Percentiles rank a stretch among this genome's conserved stretches.
Evolutionary conservation across 2,113 vertebrate species (phyloP).

Genomic region (Dasypus novemcinctus): DNA sequence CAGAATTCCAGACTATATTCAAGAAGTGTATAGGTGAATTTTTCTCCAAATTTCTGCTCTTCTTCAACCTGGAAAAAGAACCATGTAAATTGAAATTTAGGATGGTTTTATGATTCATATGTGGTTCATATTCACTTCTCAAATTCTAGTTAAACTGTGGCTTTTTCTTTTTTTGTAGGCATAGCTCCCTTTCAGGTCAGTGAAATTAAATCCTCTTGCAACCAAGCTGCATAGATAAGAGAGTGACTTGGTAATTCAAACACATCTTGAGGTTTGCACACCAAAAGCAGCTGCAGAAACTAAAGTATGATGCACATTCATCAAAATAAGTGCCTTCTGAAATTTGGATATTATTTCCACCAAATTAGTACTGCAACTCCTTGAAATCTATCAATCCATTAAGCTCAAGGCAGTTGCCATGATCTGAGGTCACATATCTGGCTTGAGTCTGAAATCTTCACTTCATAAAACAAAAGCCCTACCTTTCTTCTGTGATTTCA

Average conservation of each 20-base stretch:
- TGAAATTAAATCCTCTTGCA: conserved; percentile 50
- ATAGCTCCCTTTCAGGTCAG: conserved; percentile 12
- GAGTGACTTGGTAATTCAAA: conserved; percentile 47
- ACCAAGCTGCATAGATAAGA: not conserved
- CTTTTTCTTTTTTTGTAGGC: conserved; percentile 44
- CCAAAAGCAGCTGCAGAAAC: conserved; percentile 48
- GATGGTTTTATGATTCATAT: conserved; percentile 20
- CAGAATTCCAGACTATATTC: not conserved
- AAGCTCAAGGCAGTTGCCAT: not conserved
- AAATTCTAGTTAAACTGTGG: conserved; percentile 27
- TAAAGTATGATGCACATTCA: conserved; percentile 19
- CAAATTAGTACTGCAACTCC: conserved; percentile 15
- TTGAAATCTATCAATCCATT: conserved; percentile 21
- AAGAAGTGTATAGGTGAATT: not conserved
- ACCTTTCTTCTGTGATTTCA: not conserved
- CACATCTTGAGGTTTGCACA: conserved; percentile 27
- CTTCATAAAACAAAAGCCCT: conserved; percentile 26
- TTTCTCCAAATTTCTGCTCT: not conserved
- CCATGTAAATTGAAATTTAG: not conserved
- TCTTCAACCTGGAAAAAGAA: conserved; percentile 1
- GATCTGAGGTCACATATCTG: not conserved
- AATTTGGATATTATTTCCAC: conserved; percentile 46
- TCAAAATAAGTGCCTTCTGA: conserved; percentile 29
- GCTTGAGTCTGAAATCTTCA: not conserved
- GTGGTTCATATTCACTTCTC: not conserved